phyloP scores from a whole-genome alignment of 1,140 invertebrate species.

The Zaprionus tsacasi region DNA sequence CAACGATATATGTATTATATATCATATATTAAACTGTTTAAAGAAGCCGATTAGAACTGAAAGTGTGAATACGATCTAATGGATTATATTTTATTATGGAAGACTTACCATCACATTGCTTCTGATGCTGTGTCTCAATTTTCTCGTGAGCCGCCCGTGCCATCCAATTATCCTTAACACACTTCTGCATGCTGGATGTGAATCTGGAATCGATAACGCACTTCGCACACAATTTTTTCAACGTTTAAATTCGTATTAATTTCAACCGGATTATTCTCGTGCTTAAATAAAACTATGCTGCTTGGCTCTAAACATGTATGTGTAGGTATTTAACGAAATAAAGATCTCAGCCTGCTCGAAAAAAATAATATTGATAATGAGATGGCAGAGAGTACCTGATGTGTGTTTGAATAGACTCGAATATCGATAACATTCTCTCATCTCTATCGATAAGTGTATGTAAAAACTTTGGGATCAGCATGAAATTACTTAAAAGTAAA shows the following conservation, averaged over 20 bases:
- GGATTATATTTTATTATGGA: no score
- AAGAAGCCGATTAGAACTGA: no score
- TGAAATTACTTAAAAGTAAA: no score
- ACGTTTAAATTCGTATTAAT: conserved; percentile 22
- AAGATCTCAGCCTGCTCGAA: conserved; percentile 15
- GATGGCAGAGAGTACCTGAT: conserved; percentile 8
- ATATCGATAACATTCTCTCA: no score
- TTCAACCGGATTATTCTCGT: conserved; percentile 26
- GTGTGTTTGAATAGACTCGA: background rate
- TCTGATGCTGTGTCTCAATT: conserved; percentile 39
- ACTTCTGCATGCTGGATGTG: conserved; percentile 55
- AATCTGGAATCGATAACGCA: conserved; percentile 20
- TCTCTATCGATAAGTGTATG: background rate
- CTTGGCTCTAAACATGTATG: conserved; percentile 1
- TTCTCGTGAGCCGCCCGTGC: conserved; percentile 30
- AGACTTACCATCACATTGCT: conserved; percentile 48
- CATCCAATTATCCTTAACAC: conserved; percentile 59
- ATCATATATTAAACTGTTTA: no score
- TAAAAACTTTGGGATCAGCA: no score
- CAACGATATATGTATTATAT: no score
- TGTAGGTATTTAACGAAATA: conserved; percentile 20
- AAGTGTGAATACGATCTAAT: no score
- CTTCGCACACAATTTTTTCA: conserved; percentile 32
- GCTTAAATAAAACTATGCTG: conserved; percentile 25
- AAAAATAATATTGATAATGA: background rate